Evolutionary conservation across 92 coral and sea anemone genomes (phyloP).

Genomic region (Montipora capitata): DNA sequence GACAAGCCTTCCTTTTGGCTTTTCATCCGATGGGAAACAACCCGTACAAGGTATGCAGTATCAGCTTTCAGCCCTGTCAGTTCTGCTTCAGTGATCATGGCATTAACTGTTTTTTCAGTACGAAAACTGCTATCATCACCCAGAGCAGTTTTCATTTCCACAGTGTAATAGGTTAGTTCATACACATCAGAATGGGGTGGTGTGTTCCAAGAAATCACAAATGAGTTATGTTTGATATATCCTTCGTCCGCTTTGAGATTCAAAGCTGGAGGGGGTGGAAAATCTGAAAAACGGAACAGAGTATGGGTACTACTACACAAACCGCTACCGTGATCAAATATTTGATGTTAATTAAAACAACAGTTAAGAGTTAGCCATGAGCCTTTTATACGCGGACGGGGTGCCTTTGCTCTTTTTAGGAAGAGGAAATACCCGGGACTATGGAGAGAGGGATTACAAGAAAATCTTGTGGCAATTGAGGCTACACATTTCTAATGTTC

Average conservation of each 20-base stretch:
- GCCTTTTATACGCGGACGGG: background rate
- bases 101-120: slow-evolving; percentile 28
- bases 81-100: slow-evolving; percentile 1
- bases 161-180: slow-evolving; percentile 55
- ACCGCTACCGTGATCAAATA: background rate
- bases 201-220: slow-evolving; percentile 38
- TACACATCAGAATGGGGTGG: slow-evolving; percentile 54
- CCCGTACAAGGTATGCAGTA: slow-evolving; percentile 35
- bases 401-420: no score
- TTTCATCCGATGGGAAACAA: slow-evolving; percentile 53
- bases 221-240: slow-evolving; percentile 14
- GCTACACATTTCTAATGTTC: no score
- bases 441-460: no score
- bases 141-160: slow-evolving; percentile 35
- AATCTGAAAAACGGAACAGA: background rate
- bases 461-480: no score
- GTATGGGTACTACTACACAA: background rate
- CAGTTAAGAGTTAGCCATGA: background rate
- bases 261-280: slow-evolving; percentile 61
- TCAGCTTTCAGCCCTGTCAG: slow-evolving; percentile 50
- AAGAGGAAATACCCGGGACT: no score
- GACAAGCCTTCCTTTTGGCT: background rate
- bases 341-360: no score
- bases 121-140: background rate
- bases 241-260: background rate